These are phyloP conservation scores for Proteles cristata DNA, from an alignment of 2,113 vertebrate genomes.

Conservation along the genomic window DNA sequence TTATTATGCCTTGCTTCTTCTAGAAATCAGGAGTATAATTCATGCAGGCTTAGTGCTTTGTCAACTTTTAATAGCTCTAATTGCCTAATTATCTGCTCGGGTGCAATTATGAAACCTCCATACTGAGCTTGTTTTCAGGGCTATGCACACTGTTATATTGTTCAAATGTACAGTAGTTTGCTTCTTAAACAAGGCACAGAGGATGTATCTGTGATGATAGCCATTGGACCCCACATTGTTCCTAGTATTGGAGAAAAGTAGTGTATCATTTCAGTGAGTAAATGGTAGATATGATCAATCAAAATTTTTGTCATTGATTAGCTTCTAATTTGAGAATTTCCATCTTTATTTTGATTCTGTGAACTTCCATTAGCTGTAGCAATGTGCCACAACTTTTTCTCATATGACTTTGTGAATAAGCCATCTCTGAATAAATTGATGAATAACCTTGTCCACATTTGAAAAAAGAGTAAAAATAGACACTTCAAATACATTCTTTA, in stretches of 20 bases:
- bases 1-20: conserved; percentile 39
- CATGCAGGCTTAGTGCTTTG: conserved; percentile 54
- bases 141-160: neutral
- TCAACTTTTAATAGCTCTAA: conserved; percentile 71
- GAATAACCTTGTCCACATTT: neutral
- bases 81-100: conserved; percentile 73
- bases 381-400: conserved; percentile 3
- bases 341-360: conserved; percentile 12
- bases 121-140: conserved; percentile 57
- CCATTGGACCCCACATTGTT: neutral
- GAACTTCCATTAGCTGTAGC: neutral
- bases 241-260: neutral
- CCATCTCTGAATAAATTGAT: neutral
- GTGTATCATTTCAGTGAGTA: neutral
- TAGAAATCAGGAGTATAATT: conserved; percentile 62
- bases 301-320: neutral
- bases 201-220: neutral
- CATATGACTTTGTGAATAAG: neutral
- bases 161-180: conserved; percentile 43
- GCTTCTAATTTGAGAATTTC: neutral
- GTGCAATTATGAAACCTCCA: conserved; percentile 68
- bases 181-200: neutral
- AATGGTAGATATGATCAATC: neutral
- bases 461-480: neutral
- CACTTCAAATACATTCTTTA: neutral